Base-by-base conservation (phyloP, 2,888 invertebrate species). In the Tenodera sinensis region DNA sequence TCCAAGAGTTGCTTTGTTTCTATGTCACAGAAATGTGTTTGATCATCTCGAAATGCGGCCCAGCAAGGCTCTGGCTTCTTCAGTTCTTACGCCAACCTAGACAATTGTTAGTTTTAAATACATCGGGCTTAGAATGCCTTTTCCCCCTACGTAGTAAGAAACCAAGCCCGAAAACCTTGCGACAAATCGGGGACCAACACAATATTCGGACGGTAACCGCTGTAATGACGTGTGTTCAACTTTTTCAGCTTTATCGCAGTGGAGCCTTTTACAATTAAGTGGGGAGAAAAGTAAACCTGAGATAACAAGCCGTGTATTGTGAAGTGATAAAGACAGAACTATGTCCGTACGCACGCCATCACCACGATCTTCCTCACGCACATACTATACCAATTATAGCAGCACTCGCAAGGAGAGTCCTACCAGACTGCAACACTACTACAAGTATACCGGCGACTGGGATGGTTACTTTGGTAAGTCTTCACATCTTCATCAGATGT, bases 311-410 rank as follows among this genome's bases (percentile, higher is more conserved):
- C 20, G 54, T 71, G 54, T 20, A 25, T 71, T 71, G 54, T 71
- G 54, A 15, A 71, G 20, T 71, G 54, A 42, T 42, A 42, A 42
- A 71, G 54, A 71, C 25, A 71, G 3, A 71, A 71, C 87, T 25
- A 34, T 42, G 81, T 82, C 87, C 12, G 81, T 54, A 81, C 87
- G 87, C 30, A 87, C 87, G n/a, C 87, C 87, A n/a, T 83, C 87
- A 9, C 87, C 87, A 15, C 87, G 83, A 42, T 87, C 87, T 9
- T 87, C 87, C 27, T 87, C 82, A 71, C 54, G 54, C 54, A 71
- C 54, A 3, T 25, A 71, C 15, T 71, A 71, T 6, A 71, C 20
- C 54, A 15, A 71, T 6, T 20, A 6, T 20, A 25, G 54, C 20
- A 71, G 20, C 54, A 6, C 54, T 20, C 54, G 54, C 8, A 71